Percentiles rank a stretch among this genome's conserved stretches.
Conservation (phyloP, 2,113 vertebrate species). For the Sciurus niger region DNA sequence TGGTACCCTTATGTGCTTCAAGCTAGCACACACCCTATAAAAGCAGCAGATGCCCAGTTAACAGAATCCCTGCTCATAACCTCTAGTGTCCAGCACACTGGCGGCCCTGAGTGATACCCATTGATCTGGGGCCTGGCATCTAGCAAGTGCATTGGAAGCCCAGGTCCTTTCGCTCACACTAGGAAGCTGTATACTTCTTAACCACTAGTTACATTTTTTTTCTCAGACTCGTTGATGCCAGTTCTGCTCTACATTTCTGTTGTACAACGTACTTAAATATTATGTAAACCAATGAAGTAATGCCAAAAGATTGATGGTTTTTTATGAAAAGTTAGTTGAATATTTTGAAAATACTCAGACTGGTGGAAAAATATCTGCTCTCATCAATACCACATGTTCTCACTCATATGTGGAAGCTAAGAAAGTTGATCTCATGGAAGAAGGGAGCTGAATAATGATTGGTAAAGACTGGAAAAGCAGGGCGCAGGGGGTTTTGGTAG, state of each 20-base stretch:
- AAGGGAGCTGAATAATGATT: neutral
- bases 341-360: neutral
- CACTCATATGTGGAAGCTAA: neutral
- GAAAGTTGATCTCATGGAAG: neutral
- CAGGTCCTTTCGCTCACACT: neutral
- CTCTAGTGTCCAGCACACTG: rapidly evolving
- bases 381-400: neutral
- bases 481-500: neutral
- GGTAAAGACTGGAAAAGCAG: no score
- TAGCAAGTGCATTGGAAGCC: neutral
- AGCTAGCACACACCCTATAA: neutral
- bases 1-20: neutral
- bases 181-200: neutral
- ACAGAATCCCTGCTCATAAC: neutral
- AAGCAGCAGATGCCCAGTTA: neutral
- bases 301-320: neutral
- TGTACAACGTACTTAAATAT: neutral
- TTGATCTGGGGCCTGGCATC: neutral
- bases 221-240: neutral
- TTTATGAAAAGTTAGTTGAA: slow-evolving; percentile 31
- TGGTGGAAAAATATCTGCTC: neutral
- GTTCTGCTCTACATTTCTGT: neutral
- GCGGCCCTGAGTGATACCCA: no score
- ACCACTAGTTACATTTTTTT: neutral
- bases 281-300: neutral